Base-by-base conservation (phyloP, 2,113 vertebrate species). In the Benitochromis conjunctus region DNA sequence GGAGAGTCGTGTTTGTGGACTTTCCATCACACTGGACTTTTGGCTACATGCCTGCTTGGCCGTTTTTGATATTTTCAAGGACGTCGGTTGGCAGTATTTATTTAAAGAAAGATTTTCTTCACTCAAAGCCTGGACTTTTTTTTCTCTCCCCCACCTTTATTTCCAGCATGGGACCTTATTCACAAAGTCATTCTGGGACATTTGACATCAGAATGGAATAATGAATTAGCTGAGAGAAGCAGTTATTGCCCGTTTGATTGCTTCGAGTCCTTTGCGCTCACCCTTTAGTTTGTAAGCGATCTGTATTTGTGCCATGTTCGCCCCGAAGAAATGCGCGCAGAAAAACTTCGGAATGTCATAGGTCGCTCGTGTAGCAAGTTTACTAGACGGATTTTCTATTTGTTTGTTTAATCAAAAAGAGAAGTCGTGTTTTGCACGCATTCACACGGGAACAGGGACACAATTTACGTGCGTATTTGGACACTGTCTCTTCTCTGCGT, bases 171-270 rank as follows among this genome's bases (percentile, higher is more conserved):
- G 95, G 92, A 94, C 93, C 89, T 86, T 88, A 79, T 74, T 83
- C 81, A 83, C 87, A 94, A 91, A 93, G 77, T 79, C 80, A 86
- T 87, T 24, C 41, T 58, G 71, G 94, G 92, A 95, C 93, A 90
- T 93, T 94, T 95, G 84, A 93, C 92, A 92, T 85, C 54, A 86
- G 88, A 88, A 80, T 94, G 94, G 94, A 95, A 91, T 94, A 85
- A 94, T 88, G 71, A 88, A 92, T 54, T 90, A 82, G 46, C 66
- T n/a, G 84, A 87, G 26, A 82, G 60, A 90, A 88, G 79, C 74
- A 53, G 41, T 57, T 31, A 87, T 83, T 80, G 26, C 46, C 46
- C 38, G 29, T 82, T 84, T 36, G 53, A 43, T 82, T 54, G 43
- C 62, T 83, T 13, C 56, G 24, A 18, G 46, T 88, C 56, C 21